Evolutionary conservation across 2,888 invertebrate genomes (phyloP).

Genomic region (Anaspis maculata): DNA sequence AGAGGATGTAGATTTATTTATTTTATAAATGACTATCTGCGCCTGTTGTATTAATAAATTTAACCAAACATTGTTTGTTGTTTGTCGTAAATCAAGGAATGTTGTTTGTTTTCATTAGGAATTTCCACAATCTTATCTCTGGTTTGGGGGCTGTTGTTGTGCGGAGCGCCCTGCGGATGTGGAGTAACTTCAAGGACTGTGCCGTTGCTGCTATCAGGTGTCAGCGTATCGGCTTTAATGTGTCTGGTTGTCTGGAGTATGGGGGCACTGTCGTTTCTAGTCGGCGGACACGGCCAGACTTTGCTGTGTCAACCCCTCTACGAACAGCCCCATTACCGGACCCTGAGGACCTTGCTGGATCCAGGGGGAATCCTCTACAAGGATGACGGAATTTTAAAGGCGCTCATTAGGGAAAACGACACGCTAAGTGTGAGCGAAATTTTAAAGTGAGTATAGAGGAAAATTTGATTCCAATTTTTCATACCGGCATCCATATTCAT

Average conservation of each 20-base stretch:
- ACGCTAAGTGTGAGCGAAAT: too few species aligned
- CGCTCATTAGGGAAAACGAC: constrained; percentile 47
- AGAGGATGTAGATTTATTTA: too few species aligned
- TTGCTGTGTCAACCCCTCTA: constrained; percentile 66
- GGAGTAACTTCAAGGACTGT: constrained; percentile 33
- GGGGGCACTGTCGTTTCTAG: constrained; percentile 49
- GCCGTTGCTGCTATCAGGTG: constrained; percentile 40
- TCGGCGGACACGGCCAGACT: constrained; percentile 59
- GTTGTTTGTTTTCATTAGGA: constrained; percentile 34
- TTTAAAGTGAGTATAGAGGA: too few species aligned
- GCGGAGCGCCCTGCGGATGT: constrained; percentile 42
- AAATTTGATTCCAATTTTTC: too few species aligned
- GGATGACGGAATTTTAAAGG: constrained; percentile 48
- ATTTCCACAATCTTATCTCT: constrained; percentile 44
- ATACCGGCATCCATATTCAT: too few species aligned
- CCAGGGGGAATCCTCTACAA: constrained; percentile 55
- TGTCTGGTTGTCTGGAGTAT: constrained; percentile 54
- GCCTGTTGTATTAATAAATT: too few species aligned
- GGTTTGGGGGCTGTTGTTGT: constrained; percentile 46
- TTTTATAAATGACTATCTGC: too few species aligned
- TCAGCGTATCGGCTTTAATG: constrained; percentile 49
- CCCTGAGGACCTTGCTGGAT: constrained; percentile 55
- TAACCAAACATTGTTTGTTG: too few species aligned
- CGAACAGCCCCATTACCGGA: constrained; percentile 55
- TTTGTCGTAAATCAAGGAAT: too few species aligned